Percentiles rank a stretch among this genome's conserved stretches.
Evolutionary conservation across 2,797 vertebrate species (phyloP).

Genomic region (Thamnophis elegans): DNA sequence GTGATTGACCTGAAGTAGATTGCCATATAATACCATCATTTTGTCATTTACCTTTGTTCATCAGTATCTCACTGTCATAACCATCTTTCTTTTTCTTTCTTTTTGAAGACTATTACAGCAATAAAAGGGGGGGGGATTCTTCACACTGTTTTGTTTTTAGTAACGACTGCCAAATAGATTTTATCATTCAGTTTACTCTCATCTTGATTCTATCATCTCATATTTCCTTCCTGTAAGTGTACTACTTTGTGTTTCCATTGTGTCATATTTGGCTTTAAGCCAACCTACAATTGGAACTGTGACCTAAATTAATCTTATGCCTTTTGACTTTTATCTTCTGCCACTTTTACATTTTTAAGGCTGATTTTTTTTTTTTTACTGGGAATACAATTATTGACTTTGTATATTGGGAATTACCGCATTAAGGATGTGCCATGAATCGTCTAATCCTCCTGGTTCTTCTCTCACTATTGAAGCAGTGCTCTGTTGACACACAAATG

Average conservation of each 20-base stretch:
- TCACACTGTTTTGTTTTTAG: not conserved
- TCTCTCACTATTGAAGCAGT: not conserved
- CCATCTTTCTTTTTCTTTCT: not conserved
- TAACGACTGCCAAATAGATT: not conserved
- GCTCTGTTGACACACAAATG: not conserved
- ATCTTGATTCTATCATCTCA: not conserved
- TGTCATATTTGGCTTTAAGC: not conserved
- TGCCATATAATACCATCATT: not conserved
- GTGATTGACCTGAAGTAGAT: not conserved
- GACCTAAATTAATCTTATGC: not conserved
- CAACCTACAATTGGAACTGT: not conserved
- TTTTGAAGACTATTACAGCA: not conserved
- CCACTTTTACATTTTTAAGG: not conserved
- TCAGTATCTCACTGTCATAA: not conserved
- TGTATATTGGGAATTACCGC: fast-evolving
- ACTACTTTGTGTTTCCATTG: not conserved
- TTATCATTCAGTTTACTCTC: not conserved
- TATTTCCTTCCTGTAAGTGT: not conserved
- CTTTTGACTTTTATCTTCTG: not conserved
- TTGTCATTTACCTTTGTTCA: not conserved
- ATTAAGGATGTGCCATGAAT: not conserved
- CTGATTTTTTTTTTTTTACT: not conserved
- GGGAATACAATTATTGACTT: not conserved
- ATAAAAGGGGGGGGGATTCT: not conserved
- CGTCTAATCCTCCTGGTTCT: not conserved